Base-by-base conservation (phyloP, 2,113 vertebrate genomes). In the Odontophorus gujanensis region DNA sequence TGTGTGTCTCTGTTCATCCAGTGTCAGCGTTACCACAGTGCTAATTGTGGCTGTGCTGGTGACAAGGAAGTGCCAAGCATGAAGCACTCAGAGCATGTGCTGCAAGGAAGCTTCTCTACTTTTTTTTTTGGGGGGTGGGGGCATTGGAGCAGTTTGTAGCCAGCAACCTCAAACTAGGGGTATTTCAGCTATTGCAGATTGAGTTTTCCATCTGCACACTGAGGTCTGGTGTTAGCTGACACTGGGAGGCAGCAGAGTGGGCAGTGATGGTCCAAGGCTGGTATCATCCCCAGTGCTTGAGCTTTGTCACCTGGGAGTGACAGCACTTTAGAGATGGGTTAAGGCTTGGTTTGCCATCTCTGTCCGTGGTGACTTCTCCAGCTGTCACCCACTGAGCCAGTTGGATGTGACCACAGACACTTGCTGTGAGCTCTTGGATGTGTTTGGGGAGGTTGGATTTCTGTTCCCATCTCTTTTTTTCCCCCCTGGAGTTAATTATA, bases 51-150 rank as follows among this genome's bases (percentile, higher is more conserved):
- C 7, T 40, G 45, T 4, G 2, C 2, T 6, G 11, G 22, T 22
- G 30, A 11, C 5, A 9, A 36, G 30, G 76, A 22, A 51, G 6
- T 5, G 7, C 15, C 81, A n/a, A 16, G 28, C n/a, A 28, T 17
- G 15, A 50, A 34, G 17, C 10, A 1, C 16, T 48, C n/a, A 0
- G 24, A 17, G 13, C 16, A 34, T 1, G 0, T 14, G n/a, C 57
- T 19, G 57, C 32, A 57, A 11, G 12, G 61, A 53, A 21, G 22
- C 25, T 53, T 3, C 34, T 18, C 22, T 5, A 3, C 34, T 7
- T 42, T 14, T 34, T 28, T 40, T 40, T 40, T 40, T 40, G 12
- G 11, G 42, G 6, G 24, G 11, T 36, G 6, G 24, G 36, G 48
- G 6, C 22, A 30, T 42, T 59, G 13, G 7, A 17, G 67, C 10